These are phyloP conservation scores for Dryomyza anilis DNA, from an alignment of 2,888 invertebrate species.

Conservation along the genomic window DNA sequence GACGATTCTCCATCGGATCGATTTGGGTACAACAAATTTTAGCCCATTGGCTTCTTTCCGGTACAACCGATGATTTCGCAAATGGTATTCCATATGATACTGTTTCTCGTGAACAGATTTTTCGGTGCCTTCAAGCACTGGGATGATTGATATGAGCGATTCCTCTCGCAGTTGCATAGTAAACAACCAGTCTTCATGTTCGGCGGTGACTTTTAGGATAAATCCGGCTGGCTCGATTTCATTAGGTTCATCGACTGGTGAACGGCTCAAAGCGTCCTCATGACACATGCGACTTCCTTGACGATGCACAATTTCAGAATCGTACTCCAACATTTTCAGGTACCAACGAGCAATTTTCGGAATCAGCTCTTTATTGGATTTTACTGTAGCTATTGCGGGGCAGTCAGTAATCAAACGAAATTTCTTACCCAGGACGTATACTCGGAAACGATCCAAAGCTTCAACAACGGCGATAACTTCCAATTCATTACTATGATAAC, in stretches of 20 bases:
- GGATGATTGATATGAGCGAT: too few species aligned
- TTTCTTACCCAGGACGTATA: conserved; percentile 45
- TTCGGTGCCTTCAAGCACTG: too few species aligned
- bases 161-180: too few species aligned
- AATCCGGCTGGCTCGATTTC: not conserved
- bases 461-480: conserved; percentile 47
- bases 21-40: not conserved
- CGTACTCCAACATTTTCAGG: not conserved
- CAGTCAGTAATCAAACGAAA: conserved; percentile 32
- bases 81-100: not conserved
- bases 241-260: not conserved
- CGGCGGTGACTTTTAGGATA: not conserved
- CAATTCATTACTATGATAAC: conserved; percentile 47
- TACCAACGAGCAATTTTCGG: conserved; percentile 8
- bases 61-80: not conserved
- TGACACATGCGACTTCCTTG: not conserved
- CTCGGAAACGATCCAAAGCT: conserved; percentile 48
- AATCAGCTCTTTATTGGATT: conserved; percentile 12
- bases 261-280: not conserved
- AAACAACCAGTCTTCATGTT: not conserved
- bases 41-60: not conserved
- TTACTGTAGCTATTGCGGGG: conserved; percentile 2
- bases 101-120: not conserved
- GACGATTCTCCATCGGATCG: not conserved
- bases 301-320: not conserved